Percentiles rank a stretch among this genome's conserved stretches.
These are phyloP conservation scores for Carterocephalus palaemon DNA, from an alignment of 2,888 invertebrate species.

Conservation along the genomic window DNA sequence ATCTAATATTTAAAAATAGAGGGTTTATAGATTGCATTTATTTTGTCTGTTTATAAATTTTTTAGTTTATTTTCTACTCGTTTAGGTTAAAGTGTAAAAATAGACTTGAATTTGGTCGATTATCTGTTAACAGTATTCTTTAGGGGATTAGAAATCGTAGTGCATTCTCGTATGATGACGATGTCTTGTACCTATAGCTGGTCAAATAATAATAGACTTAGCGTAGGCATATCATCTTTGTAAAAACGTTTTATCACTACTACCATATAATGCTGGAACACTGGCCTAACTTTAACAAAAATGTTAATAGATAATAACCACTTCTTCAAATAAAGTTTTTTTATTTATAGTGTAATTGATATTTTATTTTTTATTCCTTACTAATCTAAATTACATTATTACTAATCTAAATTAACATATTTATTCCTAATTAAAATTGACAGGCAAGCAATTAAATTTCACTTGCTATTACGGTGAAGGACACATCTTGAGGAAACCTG, in stretches of 20 bases:
- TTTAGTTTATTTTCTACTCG: conserved; percentile 71
- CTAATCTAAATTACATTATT: too few relatives aligned
- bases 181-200: conserved; percentile 19
- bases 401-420: too few relatives aligned
- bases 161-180: conserved; percentile 13
- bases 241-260: conserved; percentile 59
- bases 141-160: conserved; percentile 10
- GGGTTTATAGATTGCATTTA: conserved; percentile 76
- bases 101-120: conserved; percentile 71
- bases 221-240: conserved; percentile 72
- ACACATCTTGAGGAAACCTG: too few relatives aligned
- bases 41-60: conserved; percentile 73
- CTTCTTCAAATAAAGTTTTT: conserved; percentile 76
- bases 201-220: conserved; percentile 42
- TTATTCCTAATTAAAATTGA: too few relatives aligned
- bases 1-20: conserved; percentile 66
- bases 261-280: conserved; percentile 64
- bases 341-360: conserved; percentile 37
- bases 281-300: conserved; percentile 72
- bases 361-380: conserved; percentile 13
- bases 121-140: conserved; percentile 64
- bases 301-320: conserved; percentile 79
- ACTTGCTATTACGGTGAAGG: too few relatives aligned
- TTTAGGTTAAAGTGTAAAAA: conserved; percentile 56
- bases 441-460: too few relatives aligned